Conservation (phyloP, 2,888 invertebrate species). For the Trachelus tabidus region DNA sequence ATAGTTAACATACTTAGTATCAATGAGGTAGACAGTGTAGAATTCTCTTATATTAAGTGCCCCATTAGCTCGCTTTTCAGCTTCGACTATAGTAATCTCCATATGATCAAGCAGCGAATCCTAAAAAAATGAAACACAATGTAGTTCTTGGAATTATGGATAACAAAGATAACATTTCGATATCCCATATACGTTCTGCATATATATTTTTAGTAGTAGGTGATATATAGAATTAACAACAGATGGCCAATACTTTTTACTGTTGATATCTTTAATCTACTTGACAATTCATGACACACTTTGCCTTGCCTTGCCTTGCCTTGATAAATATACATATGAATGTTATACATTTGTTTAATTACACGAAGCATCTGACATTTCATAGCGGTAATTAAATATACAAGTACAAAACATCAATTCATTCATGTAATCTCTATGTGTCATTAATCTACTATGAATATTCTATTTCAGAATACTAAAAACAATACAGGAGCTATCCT, state of each 20-base stretch:
- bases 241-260: background rate
- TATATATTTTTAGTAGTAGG: too few species aligned
- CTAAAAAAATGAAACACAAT: constrained; percentile 63
- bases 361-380: background rate
- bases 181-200: too few species aligned
- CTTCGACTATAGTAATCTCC: constrained; percentile 81
- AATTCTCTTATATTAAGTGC: constrained; percentile 80
- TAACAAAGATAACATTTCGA: too few species aligned
- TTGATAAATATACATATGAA: background rate
- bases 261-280: background rate
- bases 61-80: constrained; percentile 81
- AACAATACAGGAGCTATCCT: background rate
- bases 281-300: background rate
- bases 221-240: background rate
- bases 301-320: too few species aligned
- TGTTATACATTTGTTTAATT: background rate
- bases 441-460: background rate
- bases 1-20: constrained; percentile 75
- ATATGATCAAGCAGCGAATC: constrained; percentile 77
- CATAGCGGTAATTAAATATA: background rate
- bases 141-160: too few species aligned
- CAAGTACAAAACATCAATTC: too few species aligned
- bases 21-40: constrained; percentile 82
- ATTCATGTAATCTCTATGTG: background rate
- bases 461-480: background rate